Percentiles rank a stretch among this genome's conserved stretches.
phyloP scores from a whole-genome alignment of 1,140 invertebrate species.

The Drosophila micromelanica region DNA sequence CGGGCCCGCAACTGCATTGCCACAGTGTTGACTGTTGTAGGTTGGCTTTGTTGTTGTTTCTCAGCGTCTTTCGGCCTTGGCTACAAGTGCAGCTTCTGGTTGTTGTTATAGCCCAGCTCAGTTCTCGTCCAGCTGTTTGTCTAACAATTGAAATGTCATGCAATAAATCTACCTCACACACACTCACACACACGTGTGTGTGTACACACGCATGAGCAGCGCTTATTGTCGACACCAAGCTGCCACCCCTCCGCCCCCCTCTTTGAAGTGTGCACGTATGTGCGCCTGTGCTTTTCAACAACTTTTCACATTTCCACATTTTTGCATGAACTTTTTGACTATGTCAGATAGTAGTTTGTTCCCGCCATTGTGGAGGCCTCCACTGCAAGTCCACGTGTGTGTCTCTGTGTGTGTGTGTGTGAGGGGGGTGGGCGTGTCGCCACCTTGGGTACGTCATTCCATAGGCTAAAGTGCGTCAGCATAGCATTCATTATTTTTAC shows the following conservation, averaged over 20 bases:
- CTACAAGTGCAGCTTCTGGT: constrained; percentile 57
- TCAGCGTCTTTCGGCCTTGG: constrained; percentile 65
- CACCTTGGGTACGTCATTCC: constrained; percentile 50
- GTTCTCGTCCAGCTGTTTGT: constrained; percentile 77
- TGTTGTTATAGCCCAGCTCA: constrained; percentile 52
- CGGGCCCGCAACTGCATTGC: background rate
- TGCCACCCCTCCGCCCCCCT: background rate
- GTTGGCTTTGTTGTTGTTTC: constrained; percentile 14
- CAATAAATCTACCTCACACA: constrained; percentile 71
- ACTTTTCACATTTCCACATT: constrained; percentile 81
- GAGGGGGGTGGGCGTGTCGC: constrained; percentile 34
- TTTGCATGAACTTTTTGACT: constrained; percentile 82
- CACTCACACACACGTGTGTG: too few species aligned
- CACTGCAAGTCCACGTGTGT: constrained; percentile 15
- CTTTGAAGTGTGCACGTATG: background rate
- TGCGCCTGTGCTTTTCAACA: constrained; percentile 69
- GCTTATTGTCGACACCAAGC: constrained; percentile 15
- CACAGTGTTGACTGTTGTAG: constrained; percentile 7
- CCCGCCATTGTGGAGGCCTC: constrained; percentile 48
- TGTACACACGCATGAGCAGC: constrained; percentile 12
- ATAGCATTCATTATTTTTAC: constrained; percentile 69
- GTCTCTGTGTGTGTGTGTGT: constrained; percentile 20
- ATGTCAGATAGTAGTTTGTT: constrained; percentile 77
- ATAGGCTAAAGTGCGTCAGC: constrained; percentile 64
- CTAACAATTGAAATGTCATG: constrained; percentile 82